Percentiles rank a stretch among this genome's conserved stretches.
These are phyloP conservation scores for Nephrotoma flavescens DNA, from an alignment of 2,888 invertebrate species.

Conservation along the genomic window DNA sequence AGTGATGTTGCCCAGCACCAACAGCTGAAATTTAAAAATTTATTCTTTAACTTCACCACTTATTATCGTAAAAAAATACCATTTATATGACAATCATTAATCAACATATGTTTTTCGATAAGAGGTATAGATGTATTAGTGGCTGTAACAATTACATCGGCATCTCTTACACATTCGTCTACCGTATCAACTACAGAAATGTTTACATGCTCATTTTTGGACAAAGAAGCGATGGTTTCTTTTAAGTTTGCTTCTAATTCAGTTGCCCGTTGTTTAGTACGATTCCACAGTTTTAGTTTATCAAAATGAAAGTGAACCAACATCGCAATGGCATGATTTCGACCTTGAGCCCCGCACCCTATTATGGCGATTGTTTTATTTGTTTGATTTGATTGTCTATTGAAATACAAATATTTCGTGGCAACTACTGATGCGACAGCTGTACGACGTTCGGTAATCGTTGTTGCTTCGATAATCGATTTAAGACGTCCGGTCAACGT, in stretches of 20 bases:
- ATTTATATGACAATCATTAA: conserved; percentile 43
- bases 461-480: conserved; percentile 35
- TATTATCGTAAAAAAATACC: conserved; percentile 28
- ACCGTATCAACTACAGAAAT: conserved; percentile 21
- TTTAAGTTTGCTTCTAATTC: conserved; percentile 25
- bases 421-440: conserved; percentile 41
- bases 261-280: conserved; percentile 25
- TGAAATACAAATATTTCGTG: conserved; percentile 35
- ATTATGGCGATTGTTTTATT: conserved; percentile 30
- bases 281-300: conserved; percentile 42
- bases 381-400: conserved; percentile 13
- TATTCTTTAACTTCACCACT: neutral
- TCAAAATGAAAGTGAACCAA: conserved; percentile 29
- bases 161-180: conserved; percentile 36
- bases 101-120: conserved; percentile 36
- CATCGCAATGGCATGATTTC: conserved; percentile 36
- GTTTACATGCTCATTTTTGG: conserved; percentile 12
- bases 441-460: conserved; percentile 41
- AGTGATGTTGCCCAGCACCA: conserved; percentile 34
- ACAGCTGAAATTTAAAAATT: conserved; percentile 34
- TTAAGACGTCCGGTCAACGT: conserved; percentile 30
- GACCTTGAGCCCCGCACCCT: conserved; percentile 38
- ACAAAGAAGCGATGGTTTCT: conserved; percentile 8
- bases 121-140: conserved; percentile 38
- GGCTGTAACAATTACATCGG: conserved; percentile 46